These are phyloP conservation scores for Odiellus spinosus DNA, from an alignment of 2,888 invertebrate genomes.

Conservation along the genomic window DNA sequence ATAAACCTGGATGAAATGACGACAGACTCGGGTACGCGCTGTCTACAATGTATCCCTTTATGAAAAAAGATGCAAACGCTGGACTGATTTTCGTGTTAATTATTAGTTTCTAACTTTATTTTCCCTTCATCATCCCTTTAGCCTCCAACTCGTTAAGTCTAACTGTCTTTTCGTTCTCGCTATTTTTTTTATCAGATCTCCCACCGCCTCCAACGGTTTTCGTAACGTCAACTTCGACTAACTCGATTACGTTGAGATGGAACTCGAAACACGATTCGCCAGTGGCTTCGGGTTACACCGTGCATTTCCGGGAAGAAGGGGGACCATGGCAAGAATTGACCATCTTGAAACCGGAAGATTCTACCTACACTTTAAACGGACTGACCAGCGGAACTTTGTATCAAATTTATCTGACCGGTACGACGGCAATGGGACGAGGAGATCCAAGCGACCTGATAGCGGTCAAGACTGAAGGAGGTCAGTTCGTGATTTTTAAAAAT, in stretches of 20 bases:
- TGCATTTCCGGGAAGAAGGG: conserved; percentile 12
- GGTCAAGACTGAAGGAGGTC: conserved; percentile 14
- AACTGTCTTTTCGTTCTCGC: no score
- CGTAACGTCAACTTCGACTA: conserved; percentile 14
- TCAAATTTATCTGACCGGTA: conserved; percentile 20
- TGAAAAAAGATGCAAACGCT: no score
- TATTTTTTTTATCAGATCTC: conserved; percentile 15
- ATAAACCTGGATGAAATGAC: no score
- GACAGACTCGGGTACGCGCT: no score
- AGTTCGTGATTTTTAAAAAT: no score
- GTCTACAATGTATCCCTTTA: no score
- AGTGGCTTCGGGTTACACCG: conserved; percentile 9
- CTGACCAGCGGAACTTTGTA: conserved; percentile 18
- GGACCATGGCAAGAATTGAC: conserved; percentile 15
- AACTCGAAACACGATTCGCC: no score
- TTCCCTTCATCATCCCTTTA: no score
- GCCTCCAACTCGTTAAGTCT: no score
- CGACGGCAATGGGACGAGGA: conserved; percentile 20
- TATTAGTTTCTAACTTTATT: no score
- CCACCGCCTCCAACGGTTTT: conserved; percentile 16
- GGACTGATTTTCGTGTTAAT: no score
- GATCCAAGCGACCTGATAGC: conserved; percentile 19
- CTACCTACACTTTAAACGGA: conserved; percentile 16
- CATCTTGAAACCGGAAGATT: conserved; percentile 12
- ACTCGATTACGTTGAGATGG: conserved; percentile 13